phyloP scores from a whole-genome alignment of 2,888 invertebrate species.

The Cabera pusaria region DNA sequence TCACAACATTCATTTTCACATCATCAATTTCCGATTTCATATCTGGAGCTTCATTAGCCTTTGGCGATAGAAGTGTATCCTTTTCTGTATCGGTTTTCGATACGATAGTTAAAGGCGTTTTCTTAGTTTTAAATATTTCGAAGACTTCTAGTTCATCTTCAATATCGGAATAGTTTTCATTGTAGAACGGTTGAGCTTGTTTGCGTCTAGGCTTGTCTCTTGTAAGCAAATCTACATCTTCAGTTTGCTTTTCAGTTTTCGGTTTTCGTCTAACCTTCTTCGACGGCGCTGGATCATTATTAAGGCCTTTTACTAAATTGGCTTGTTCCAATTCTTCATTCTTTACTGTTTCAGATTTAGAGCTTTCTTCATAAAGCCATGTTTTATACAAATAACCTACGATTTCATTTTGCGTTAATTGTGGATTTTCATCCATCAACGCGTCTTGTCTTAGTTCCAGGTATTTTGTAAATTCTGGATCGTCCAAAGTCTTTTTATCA shows the following conservation, averaged over 20 bases:
- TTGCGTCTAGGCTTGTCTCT: slow-evolving; percentile 72
- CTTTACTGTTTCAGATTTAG: slow-evolving; percentile 48
- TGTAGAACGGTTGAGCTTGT: slow-evolving; percentile 59
- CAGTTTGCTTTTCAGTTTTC: slow-evolving; percentile 45
- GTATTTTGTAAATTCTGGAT: slow-evolving; percentile 77
- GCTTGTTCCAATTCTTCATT: slow-evolving; percentile 56
- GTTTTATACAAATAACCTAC: slow-evolving; percentile 74
- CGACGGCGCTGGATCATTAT: slow-evolving; percentile 34
- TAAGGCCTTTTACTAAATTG: slow-evolving; percentile 60
- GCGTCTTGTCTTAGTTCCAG: slow-evolving; percentile 73
- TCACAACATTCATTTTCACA: no score
- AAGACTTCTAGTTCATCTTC: slow-evolving; percentile 64
- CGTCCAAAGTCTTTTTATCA: slow-evolving; percentile 38
- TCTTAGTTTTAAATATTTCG: slow-evolving; percentile 46
- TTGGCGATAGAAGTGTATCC: slow-evolving; percentile 17
- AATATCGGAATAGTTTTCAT: slow-evolving; percentile 66
- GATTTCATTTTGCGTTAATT: slow-evolving; percentile 72
- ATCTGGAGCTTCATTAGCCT: slow-evolving; percentile 9
- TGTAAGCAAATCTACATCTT: slow-evolving; percentile 31
- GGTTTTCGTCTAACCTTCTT: slow-evolving; percentile 54
- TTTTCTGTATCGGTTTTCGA: slow-evolving; percentile 25
- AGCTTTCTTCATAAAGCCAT: slow-evolving; percentile 61
- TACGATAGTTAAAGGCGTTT: slow-evolving; percentile 15
- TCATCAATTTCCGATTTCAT: slow-evolving; percentile 7
- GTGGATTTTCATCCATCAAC: slow-evolving; percentile 77